Evolutionary conservation across 2,888 invertebrate species (phyloP).

Genomic region (Andrena bicolor): DNA sequence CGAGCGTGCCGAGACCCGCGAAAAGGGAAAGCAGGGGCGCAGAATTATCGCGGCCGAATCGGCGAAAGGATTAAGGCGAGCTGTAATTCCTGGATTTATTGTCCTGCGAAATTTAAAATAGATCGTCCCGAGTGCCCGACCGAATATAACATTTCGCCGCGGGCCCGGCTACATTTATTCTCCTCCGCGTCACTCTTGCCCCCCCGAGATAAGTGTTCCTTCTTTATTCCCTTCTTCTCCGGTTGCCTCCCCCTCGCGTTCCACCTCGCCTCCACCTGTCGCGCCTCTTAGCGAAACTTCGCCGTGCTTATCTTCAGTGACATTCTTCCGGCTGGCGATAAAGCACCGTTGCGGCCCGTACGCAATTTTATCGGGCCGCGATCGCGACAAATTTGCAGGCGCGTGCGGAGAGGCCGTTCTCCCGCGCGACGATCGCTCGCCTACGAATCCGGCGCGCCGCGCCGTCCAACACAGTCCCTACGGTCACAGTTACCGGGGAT

Average conservation of each 20-base stretch:
- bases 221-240: background rate
- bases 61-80: constrained; percentile 39
- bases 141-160: constrained; percentile 33
- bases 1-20: background rate
- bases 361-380: constrained; percentile 44
- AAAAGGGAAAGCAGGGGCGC: background rate
- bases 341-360: constrained; percentile 40
- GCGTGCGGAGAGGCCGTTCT: constrained; percentile 15
- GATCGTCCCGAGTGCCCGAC: constrained; percentile 19
- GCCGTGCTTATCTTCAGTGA: constrained; percentile 36
- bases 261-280: constrained; percentile 48
- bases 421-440: constrained; percentile 24
- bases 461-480: constrained; percentile 15
- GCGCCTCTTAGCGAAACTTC: constrained; percentile 39
- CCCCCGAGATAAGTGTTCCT: constrained; percentile 37
- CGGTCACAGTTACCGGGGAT: constrained; percentile 13
- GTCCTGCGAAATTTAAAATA: constrained; percentile 47
- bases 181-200: constrained; percentile 42
- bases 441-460: constrained; percentile 29
- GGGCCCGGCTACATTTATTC: constrained; percentile 46
- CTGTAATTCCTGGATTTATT: constrained; percentile 56
- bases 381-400: constrained; percentile 53
- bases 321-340: constrained; percentile 47
- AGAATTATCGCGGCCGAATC: constrained; percentile 50
- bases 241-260: background rate